Percentiles rank a stretch among this genome's conserved stretches.
phyloP scores from a whole-genome alignment of 2,888 invertebrate genomes.

The Lymantria monacha region DNA sequence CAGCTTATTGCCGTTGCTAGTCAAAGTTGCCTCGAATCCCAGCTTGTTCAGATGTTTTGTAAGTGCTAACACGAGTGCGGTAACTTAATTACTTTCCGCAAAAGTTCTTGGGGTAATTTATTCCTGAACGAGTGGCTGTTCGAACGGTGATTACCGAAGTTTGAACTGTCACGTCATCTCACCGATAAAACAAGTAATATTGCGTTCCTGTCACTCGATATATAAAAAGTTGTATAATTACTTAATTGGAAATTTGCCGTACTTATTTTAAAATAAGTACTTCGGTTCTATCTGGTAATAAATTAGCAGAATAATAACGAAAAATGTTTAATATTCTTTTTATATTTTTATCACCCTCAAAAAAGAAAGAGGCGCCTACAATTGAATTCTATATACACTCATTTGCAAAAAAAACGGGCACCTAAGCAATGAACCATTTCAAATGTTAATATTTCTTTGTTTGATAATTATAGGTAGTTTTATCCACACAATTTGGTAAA shows the following conservation, averaged over 20 bases:
- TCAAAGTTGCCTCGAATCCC: constrained; percentile 19
- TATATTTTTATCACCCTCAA: too few species aligned
- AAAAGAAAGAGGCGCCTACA: too few species aligned
- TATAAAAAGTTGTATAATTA: constrained; percentile 10
- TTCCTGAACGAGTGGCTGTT: constrained; percentile 61
- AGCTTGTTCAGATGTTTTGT: constrained; percentile 28
- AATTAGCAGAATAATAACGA: too few species aligned
- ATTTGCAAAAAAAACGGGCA: too few species aligned
- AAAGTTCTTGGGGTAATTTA: constrained; percentile 60
- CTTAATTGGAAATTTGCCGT: neutral
- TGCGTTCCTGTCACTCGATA: constrained; percentile 18
- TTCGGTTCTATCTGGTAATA: too few species aligned
- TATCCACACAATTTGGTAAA: too few species aligned
- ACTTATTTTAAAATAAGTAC: too few species aligned
- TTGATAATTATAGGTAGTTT: too few species aligned
- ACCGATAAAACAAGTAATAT: constrained; percentile 27
- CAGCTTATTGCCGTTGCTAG: constrained; percentile 16
- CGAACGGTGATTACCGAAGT: constrained; percentile 62
- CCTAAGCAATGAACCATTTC: too few species aligned
- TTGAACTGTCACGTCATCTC: constrained; percentile 32
- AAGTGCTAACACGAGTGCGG: constrained; percentile 29
- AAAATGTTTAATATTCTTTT: too few species aligned
- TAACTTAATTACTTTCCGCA: constrained; percentile 58
- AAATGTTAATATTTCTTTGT: too few species aligned
- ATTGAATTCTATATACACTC: too few species aligned